These are phyloP conservation scores for Speoplatyrhinus poulsoni DNA, from an alignment of 2,113 vertebrate genomes.

Conservation along the genomic window DNA sequence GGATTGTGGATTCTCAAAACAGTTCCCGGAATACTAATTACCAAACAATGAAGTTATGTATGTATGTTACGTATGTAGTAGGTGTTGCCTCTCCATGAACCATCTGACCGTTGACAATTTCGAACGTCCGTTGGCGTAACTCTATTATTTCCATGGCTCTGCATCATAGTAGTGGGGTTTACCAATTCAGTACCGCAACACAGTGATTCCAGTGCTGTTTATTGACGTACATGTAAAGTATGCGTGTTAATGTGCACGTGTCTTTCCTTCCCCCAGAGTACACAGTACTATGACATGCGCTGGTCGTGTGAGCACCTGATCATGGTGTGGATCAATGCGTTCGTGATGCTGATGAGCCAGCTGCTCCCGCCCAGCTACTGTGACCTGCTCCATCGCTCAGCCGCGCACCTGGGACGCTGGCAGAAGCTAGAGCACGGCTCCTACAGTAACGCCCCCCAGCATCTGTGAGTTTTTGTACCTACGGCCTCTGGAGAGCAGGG, in stretches of 20 bases:
- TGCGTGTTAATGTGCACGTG: neutral
- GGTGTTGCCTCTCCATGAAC: no score
- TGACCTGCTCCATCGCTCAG: conserved; percentile 93
- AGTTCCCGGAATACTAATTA: no score
- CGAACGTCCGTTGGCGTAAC: no score
- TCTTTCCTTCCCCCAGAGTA: conserved; percentile 79
- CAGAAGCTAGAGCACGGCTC: conserved; percentile 96
- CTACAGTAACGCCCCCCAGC: conserved; percentile 96
- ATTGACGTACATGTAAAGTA: neutral
- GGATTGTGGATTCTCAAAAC: no score
- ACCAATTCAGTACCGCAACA: neutral
- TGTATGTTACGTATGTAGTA: no score
- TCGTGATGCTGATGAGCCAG: conserved; percentile 97
- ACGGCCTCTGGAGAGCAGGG: no score
- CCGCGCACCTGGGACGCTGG: conserved; percentile 96
- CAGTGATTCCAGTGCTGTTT: neutral
- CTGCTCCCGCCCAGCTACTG: conserved; percentile 95
- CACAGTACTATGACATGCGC: conserved; percentile 99
- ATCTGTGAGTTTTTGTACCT: conserved; percentile 84
- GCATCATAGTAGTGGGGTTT: no score
- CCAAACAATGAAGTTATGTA: no score
- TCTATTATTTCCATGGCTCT: no score
- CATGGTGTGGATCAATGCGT: conserved; percentile 99
- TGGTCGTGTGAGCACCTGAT: conserved; percentile 99
- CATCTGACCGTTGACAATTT: no score